phyloP scores from a whole-genome alignment of 2,113 vertebrate genomes.

The Amazona vittata region DNA sequence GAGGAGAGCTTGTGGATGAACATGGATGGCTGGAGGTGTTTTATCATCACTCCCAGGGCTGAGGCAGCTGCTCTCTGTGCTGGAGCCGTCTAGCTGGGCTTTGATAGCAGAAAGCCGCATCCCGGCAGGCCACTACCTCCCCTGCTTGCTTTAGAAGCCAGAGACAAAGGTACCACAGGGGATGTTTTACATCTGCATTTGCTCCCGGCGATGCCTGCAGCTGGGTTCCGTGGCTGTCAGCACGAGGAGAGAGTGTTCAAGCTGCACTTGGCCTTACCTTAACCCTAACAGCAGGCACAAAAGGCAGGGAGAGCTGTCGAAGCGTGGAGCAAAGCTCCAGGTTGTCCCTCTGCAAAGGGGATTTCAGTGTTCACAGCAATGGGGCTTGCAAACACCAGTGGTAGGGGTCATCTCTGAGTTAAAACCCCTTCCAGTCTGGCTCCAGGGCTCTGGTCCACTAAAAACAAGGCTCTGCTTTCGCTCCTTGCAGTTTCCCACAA shows the following conservation, averaged over 20 bases:
- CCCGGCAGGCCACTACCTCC: not conserved
- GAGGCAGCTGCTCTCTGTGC: not conserved
- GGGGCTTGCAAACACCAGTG: rapidly evolving
- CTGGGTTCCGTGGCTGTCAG: not conserved
- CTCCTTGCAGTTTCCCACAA: not conserved
- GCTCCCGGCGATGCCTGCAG: not conserved
- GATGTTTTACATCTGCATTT: not conserved
- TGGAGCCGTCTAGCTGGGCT: not conserved
- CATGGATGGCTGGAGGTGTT: not conserved
- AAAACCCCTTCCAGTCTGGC: not conserved
- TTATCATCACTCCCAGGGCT: not conserved
- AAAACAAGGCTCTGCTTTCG: not conserved
- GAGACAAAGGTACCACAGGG: not conserved
- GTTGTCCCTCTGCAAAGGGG: not conserved
- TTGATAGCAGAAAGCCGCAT: not conserved
- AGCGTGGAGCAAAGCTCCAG: rapidly evolving
- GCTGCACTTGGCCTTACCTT: not conserved
- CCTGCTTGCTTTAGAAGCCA: not conserved
- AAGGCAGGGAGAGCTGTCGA: not conserved
- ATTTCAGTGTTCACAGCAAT: rapidly evolving
- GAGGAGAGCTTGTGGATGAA: not conserved
- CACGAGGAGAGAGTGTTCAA: rapidly evolving
- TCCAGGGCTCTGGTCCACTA: rapidly evolving
- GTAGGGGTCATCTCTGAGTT: not conserved
- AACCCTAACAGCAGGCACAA: not conserved